phyloP scores from a whole-genome alignment of 2,888 invertebrate genomes.

The Gonocerus acuteangulatus region DNA sequence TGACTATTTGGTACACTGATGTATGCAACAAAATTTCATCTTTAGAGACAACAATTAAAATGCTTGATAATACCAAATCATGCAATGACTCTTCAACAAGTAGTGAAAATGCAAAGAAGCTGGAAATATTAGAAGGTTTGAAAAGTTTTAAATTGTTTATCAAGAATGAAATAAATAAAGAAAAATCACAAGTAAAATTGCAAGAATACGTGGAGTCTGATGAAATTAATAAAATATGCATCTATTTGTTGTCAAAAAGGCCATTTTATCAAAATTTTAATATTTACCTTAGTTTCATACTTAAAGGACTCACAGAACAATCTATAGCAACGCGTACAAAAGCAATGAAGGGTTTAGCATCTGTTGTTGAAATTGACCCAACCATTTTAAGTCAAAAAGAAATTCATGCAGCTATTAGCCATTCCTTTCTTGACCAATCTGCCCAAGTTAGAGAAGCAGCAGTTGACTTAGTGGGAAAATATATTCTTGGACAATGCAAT shows the following conservation, averaged over 20 bases:
- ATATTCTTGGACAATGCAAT: constrained; percentile 90
- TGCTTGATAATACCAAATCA: too few relatives aligned
- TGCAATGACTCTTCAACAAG: too few relatives aligned
- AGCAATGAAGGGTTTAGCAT: constrained; percentile 96
- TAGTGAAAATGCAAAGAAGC: too few relatives aligned
- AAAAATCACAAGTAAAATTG: too few relatives aligned
- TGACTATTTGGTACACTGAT: too few relatives aligned
- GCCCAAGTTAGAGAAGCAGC: constrained; percentile 99
- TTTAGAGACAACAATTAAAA: too few relatives aligned
- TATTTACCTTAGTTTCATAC: constrained; percentile 66
- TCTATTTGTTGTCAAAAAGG: constrained; percentile 87
- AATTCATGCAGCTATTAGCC: constrained; percentile 88
- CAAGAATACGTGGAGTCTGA: too few relatives aligned
- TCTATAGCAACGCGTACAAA: constrained; percentile 94
- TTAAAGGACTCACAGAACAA: constrained; percentile 77
- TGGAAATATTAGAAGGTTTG: too few relatives aligned
- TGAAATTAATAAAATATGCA: constrained; percentile 44
- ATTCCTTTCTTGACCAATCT: constrained; percentile 91
- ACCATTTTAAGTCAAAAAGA: constrained; percentile 78
- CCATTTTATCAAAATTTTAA: constrained; percentile 97
- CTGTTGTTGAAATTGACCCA: constrained; percentile 97
- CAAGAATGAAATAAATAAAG: too few relatives aligned
- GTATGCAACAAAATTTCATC: too few relatives aligned
- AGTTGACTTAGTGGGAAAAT: constrained; percentile 96
- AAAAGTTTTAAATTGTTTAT: too few relatives aligned